Percentiles rank a stretch among this genome's conserved stretches.
Evolutionary conservation across 2,113 vertebrate genomes (phyloP).

Genomic region (Dolichotis patagonum): DNA sequence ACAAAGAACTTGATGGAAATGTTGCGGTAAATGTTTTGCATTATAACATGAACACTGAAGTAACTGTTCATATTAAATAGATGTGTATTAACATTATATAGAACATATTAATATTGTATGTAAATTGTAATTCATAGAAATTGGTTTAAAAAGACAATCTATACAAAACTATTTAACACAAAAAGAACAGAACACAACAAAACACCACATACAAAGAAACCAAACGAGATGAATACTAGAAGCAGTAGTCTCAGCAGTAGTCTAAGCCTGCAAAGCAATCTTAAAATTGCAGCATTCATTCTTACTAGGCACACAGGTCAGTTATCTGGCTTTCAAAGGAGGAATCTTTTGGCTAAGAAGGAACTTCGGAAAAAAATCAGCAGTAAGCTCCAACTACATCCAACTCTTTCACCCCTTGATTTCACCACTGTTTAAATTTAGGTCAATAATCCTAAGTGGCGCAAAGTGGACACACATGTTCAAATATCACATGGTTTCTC

Average conservation of each 20-base stretch:
- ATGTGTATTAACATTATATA: not conserved
- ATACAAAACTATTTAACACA: not conserved
- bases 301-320: not conserved
- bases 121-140: slow-evolving; percentile 18
- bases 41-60: not conserved
- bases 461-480: not conserved
- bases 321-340: slow-evolving; percentile 7
- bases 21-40: not conserved
- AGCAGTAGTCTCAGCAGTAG: not conserved
- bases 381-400: not conserved
- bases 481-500: not conserved
- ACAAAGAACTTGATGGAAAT: not conserved
- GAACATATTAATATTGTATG: not conserved
- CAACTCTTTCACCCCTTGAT: not conserved
- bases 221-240: not conserved
- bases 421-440: not conserved
- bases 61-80: not conserved
- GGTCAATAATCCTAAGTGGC: not conserved
- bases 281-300: not conserved
- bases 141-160: slow-evolving; percentile 13
- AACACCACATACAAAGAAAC: not conserved
- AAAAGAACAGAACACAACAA: not conserved
- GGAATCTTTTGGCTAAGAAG: not conserved
- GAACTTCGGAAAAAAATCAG: not conserved
- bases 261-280: not conserved